phyloP scores from a whole-genome alignment of 2,113 vertebrate species.

The Amphiprion percula region DNA sequence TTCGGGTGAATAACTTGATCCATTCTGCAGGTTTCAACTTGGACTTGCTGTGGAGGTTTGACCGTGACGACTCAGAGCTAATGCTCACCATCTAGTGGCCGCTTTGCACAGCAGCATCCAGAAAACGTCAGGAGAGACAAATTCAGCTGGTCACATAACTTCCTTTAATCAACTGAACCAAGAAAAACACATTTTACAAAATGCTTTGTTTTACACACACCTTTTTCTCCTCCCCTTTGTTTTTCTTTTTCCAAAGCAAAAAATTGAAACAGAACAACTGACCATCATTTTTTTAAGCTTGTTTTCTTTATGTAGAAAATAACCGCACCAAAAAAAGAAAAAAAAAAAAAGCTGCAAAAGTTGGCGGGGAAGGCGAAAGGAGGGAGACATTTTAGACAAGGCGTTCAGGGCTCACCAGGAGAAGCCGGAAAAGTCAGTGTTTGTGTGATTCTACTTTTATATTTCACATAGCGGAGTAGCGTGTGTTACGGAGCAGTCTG shows the following conservation, averaged over 20 bases:
- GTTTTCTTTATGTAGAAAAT: constrained; percentile 81
- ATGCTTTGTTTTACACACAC: constrained; percentile 89
- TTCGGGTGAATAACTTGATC: neutral
- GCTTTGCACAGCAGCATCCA: constrained; percentile 30
- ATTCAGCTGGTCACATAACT: constrained; percentile 86
- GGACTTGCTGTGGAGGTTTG: neutral
- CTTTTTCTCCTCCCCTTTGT: constrained; percentile 21
- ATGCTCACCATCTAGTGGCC: constrained; percentile 71
- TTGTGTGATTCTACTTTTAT: constrained; percentile 32
- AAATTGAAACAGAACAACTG: constrained; percentile 78
- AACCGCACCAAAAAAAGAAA: constrained; percentile 64
- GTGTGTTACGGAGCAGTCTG: constrained; percentile 27
- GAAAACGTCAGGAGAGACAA: constrained; percentile 37
- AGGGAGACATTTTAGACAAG: constrained; percentile 23
- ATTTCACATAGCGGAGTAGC: constrained; percentile 37
- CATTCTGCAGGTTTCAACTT: constrained; percentile 2
- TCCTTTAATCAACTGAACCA: constrained; percentile 92
- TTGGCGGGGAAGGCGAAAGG: constrained; percentile 50
- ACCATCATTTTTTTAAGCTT: constrained; percentile 56
- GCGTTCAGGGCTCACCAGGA: constrained; percentile 37
- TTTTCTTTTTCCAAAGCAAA: constrained; percentile 57
- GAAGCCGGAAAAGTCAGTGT: constrained; percentile 26
- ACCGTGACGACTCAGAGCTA: neutral
- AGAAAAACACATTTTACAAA: constrained; percentile 93
- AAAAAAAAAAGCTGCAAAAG: constrained; percentile 64